phyloP scores from a whole-genome alignment of 23 tunicate species.

The Halocynthia aurantium region DNA sequence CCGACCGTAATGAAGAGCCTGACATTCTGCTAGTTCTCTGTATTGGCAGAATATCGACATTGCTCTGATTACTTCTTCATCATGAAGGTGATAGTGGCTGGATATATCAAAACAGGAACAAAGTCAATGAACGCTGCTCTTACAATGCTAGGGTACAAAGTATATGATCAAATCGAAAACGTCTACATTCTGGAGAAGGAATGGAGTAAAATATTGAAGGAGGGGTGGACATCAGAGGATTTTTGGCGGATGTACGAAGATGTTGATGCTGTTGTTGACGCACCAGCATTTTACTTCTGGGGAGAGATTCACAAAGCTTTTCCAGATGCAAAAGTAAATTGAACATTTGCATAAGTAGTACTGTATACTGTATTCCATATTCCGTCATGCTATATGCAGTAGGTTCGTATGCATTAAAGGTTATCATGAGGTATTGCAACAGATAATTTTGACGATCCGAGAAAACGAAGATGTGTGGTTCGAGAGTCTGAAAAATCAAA shows the following conservation, averaged over 20 bases:
- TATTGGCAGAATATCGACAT: too few relatives aligned
- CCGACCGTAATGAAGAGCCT: too few relatives aligned
- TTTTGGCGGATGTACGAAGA: not conserved
- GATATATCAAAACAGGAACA: too few relatives aligned
- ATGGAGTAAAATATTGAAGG: not conserved
- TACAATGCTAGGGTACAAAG: too few relatives aligned
- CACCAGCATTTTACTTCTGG: slow-evolving; percentile 3
- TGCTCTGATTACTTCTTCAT: too few relatives aligned
- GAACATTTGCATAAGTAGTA: too few relatives aligned
- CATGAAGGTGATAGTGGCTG: too few relatives aligned
- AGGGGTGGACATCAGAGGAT: slow-evolving; percentile 9
- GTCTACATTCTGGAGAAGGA: not conserved
- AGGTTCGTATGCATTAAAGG: not conserved
- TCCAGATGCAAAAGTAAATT: slow-evolving; percentile 1
- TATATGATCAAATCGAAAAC: too few relatives aligned
- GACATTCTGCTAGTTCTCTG: too few relatives aligned
- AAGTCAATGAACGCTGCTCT: too few relatives aligned
- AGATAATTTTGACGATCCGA: slow-evolving; percentile 13
- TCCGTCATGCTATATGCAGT: not conserved
- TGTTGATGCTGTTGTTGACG: slow-evolving; percentile 3
- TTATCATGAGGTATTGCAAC: not conserved
- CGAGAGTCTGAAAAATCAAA: slow-evolving; percentile 13
- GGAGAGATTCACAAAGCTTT: slow-evolving; percentile 8
- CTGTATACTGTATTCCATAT: not conserved
- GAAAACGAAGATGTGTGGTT: slow-evolving; percentile 22